Evolutionary conservation across 2,797 vertebrate species (phyloP).

Genomic region (Apodemus agrarius): DNA sequence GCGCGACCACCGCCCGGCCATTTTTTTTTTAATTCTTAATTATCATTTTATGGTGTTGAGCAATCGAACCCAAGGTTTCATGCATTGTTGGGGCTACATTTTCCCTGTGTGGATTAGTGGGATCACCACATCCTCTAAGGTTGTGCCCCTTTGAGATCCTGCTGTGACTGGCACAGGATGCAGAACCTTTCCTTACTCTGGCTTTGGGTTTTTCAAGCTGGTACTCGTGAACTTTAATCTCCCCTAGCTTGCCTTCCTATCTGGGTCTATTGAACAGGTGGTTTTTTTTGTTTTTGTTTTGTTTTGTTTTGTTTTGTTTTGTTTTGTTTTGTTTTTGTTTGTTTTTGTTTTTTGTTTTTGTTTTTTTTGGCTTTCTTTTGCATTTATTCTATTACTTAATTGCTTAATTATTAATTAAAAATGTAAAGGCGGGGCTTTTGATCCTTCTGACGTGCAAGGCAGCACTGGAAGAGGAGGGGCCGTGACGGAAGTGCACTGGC

Average conservation of each 20-base stretch:
- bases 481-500: constrained; percentile 92
- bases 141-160: too few relatives aligned
- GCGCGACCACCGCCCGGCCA: too few relatives aligned
- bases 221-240: background rate
- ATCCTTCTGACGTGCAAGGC: background rate
- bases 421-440: background rate
- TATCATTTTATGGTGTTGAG: background rate
- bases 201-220: background rate
- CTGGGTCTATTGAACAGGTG: background rate
- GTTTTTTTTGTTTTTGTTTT: background rate
- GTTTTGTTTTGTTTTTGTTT: background rate
- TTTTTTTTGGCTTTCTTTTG: background rate
- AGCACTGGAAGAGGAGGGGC: constrained; percentile 79
- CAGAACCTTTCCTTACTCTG: background rate
- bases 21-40: too few relatives aligned
- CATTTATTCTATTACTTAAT: background rate
- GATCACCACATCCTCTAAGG: too few relatives aligned
- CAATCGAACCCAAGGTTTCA: background rate
- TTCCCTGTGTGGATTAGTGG: background rate
- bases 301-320: too few relatives aligned
- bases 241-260: background rate
- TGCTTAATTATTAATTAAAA: background rate
- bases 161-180: background rate
- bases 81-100: background rate
- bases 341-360: too few relatives aligned